Evolutionary conservation across 2,888 invertebrate genomes (phyloP), one percentile per base, ranked within the genome.

Genomic region (Dicyrtoma fusca): DNA sequence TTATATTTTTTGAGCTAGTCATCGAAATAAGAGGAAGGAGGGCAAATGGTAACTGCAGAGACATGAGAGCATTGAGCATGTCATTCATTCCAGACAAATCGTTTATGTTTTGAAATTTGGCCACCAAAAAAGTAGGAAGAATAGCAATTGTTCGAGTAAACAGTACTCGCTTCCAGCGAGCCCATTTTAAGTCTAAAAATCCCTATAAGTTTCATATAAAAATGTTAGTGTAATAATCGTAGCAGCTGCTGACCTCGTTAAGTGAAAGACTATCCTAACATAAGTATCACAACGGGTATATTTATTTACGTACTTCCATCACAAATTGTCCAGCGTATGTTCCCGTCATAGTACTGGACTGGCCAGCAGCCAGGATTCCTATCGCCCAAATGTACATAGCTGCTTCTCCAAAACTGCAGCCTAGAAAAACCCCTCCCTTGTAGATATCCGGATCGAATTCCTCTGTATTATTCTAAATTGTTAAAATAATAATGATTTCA

Each of bases 341-440:
- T 74, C 91, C 91, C 1, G 92, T 91, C 91, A 91, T 91, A 5
- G 92, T 92, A 44, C 91, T 91, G 79, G 91, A 91, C 83, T 92
- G 92, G 34, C 92, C 92, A 42, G 92, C 92, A 25, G 92, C 92
- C 71, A 91, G 83, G 80, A 91, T 91, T 45, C 93, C 93, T 21
- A 92, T 86, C 0, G 90, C 92, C 93, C 93, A 93, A 81, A 93
- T 91, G 81, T 92, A 91, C 90, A 92, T 88, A 13, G 92, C 91
- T 0, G 87, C 87, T 1, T 87, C 84, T 0, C 92, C 92, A 83
- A 90, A 92, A 51, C 89, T 87, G 82, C 92, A 92, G 5, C 92
- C 91, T 55, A 91, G 85, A 81, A 89, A 91, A 49, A 91, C 86
- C 1, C 91, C 91, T 55, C 90, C 90, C 81, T 88, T 90, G 81